Percentiles rank a stretch among this genome's conserved stretches.
These are phyloP conservation scores for Neelides folsomi DNA, from an alignment of 2,888 invertebrate species.

Conservation along the genomic window DNA sequence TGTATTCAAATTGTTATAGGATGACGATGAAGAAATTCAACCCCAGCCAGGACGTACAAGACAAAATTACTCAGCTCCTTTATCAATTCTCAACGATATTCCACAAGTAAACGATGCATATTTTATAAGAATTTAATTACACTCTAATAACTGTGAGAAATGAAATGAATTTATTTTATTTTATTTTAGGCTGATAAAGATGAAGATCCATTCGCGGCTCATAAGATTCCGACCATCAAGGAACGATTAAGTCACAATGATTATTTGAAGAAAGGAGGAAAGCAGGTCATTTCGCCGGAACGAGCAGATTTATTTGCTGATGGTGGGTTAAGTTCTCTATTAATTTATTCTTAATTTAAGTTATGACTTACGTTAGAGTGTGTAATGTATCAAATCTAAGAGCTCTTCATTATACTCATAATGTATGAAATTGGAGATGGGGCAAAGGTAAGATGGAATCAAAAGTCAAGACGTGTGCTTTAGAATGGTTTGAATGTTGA, in stretches of 20 bases:
- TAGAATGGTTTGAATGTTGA: too few species aligned
- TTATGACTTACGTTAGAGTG: too few species aligned
- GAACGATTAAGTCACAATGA: conserved; percentile 80
- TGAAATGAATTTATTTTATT: conserved; percentile 3
- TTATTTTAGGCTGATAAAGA: conserved; percentile 66
- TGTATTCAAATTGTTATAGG: conserved; percentile 40
- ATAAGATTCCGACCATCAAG: conserved; percentile 78
- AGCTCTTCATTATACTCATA: too few species aligned
- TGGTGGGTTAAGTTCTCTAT: conserved; percentile 51
- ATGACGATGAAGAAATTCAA: conserved; percentile 70
- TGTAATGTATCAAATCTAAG: too few species aligned
- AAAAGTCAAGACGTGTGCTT: too few species aligned
- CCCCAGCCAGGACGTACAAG: conserved; percentile 48
- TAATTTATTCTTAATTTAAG: neutral
- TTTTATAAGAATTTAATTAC: too few species aligned
- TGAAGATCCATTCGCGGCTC: conserved; percentile 87
- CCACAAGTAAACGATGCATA: too few species aligned
- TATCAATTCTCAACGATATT: conserved; percentile 76
- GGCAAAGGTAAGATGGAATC: too few species aligned
- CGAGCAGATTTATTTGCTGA: conserved; percentile 95
- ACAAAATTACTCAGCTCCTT: conserved; percentile 69
- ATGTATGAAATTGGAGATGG: too few species aligned
- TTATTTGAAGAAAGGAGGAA: conserved; percentile 59
- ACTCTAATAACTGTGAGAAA: too few species aligned
- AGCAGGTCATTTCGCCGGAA: conserved; percentile 91